Conservation (phyloP, 2,113 vertebrate genomes). For the Hemicordylus capensis region DNA sequence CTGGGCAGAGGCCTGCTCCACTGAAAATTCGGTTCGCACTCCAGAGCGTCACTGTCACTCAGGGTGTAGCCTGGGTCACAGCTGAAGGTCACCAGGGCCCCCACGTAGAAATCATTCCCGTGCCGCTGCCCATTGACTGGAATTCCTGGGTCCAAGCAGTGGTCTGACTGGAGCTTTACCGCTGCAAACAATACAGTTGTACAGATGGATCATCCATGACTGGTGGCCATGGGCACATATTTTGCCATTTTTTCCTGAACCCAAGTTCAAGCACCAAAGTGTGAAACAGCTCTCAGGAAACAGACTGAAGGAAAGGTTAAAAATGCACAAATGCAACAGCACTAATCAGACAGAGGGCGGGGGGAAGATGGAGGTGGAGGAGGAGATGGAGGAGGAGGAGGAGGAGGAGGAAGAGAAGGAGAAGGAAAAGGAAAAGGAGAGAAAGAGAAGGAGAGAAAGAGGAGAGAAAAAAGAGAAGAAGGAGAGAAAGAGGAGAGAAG, state of each 20-base stretch:
- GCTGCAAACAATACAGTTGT: slow-evolving; percentile 73
- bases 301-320: neutral
- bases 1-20: slow-evolving; percentile 96
- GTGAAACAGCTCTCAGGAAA: neutral
- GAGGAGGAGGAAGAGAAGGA: no score
- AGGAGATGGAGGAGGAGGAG: no score
- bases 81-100: slow-evolving; percentile 93
- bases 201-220: neutral
- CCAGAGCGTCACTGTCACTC: slow-evolving; percentile 87
- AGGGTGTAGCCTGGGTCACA: slow-evolving; percentile 94
- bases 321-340: no score
- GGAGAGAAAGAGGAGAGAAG: no score
- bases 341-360: neutral
- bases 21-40: slow-evolving; percentile 97
- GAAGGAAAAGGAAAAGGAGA: no score
- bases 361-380: no score
- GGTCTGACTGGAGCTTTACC: slow-evolving; percentile 93
- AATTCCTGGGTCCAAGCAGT: slow-evolving; percentile 95
- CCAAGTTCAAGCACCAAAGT: neutral
- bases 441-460: no score
- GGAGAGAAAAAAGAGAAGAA: no score
- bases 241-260: neutral
- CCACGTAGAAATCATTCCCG: slow-evolving; percentile 95
- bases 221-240: neutral
- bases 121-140: slow-evolving; percentile 95